A percentile compares a stretch with the other conserved stretches of the same genome.
Conservation (phyloP, 2,888 invertebrate genomes). For the Melanotus villosus region DNA sequence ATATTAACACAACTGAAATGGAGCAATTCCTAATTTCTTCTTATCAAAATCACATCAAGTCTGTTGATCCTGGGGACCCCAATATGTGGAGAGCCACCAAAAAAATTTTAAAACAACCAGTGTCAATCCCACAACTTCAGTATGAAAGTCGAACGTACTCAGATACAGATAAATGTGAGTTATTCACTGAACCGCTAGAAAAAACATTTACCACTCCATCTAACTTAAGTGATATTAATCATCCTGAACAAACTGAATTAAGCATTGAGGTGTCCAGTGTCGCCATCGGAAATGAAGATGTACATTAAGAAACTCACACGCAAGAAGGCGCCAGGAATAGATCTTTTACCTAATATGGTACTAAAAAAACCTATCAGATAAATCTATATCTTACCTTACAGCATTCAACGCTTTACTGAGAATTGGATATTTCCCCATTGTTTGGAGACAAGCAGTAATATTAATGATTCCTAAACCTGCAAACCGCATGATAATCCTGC, state of each 20-base stretch:
- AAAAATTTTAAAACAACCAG: background rate
- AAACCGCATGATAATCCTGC: background rate
- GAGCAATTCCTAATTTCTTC: no score
- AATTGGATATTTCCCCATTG: background rate
- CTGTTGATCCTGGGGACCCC: background rate
- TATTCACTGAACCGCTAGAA: background rate
- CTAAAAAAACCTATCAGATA: background rate
- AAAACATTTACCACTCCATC: background rate
- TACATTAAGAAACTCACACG: background rate
- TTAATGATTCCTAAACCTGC: background rate
- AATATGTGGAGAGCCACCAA: no score
- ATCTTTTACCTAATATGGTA: background rate
- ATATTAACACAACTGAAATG: no score
- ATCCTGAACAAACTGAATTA: no score
- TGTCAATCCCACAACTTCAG: background rate
- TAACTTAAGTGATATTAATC: background rate
- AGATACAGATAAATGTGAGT: background rate
- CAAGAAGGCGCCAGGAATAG: background rate
- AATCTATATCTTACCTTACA: background rate
- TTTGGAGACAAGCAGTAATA: background rate
- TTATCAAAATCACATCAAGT: no score
- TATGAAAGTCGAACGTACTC: no score
- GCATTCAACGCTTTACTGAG: background rate
- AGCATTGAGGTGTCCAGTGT: background rate
- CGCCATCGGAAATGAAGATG: background rate